Base-by-base conservation (phyloP, 1,140 invertebrate genomes). In the Scaptomyza graminum region DNA sequence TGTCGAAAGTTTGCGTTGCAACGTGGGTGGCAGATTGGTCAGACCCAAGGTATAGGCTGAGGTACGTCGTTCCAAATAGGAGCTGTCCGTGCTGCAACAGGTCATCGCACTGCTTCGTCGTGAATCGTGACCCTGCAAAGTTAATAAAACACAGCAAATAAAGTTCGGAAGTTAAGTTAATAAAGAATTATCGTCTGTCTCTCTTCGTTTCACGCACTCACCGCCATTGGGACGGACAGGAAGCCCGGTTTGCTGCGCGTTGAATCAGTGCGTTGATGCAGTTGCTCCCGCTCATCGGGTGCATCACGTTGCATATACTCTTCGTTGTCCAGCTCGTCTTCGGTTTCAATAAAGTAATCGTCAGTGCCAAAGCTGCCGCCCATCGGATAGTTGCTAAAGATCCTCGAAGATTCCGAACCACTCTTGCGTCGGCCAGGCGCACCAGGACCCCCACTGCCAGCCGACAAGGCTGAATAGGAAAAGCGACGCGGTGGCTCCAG, bases 81-180 rank as follows among this genome's bases (percentile, higher is more conserved):
- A 96, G 90, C 95, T 96, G 52, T 95, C 96, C 12, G 95, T 96
- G 82, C 95, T 96, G 74, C 95, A 96, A 87, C 95, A 96, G 11
- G 96, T 96, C 66, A 96, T 95, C 49, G 95, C 96, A 85, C 96
- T 96, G 60, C 95, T 93, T 11, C 96, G 93, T 13, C 95, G 93
- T 39, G 94, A 94, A 37, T 94, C 93, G 25, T 92, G 78, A 18
- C 88, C 88, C 82, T 87, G 44, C 25, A 5, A 7, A 7, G 13
- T 56, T 43, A 7, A 8, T 12, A 12, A n/a, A n/a, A n/a, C n/a
- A 34, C 6, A 34, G 8, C 1, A 34, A 9, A 2, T 34, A 1
- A 34, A 34, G 31, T 34, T 9, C 0, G 31, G 8, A 34, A 34
- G 5, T 28, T 28, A 28, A 28, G 7, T 3, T 3, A 7, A 28